Base-by-base conservation (phyloP, 2,113 vertebrate species). In the Indicator indicator region DNA sequence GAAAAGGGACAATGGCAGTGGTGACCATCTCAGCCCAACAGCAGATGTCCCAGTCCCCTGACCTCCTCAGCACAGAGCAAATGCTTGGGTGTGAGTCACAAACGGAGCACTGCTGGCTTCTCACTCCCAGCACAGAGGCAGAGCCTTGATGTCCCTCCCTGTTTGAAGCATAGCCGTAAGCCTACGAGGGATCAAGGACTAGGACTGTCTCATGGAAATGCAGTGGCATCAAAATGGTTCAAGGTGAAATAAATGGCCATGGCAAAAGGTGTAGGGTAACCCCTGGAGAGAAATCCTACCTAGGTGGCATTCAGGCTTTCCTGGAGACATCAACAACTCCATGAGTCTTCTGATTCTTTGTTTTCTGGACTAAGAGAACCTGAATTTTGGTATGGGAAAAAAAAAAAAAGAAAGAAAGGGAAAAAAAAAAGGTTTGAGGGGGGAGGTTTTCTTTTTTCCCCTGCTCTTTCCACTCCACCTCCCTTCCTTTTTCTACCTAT, bases 401-500 rank as follows among this genome's bases (percentile, higher is more conserved):
- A 16, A 33, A 83, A 36, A 7, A 16, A 28, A 58, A 55, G 6
- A 38, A 0, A 2, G n/a, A n/a, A n/a, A n/a, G n/a, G 17, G 10
- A 11, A 11, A 42, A 42, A 42, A 42, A 42, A 42, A 12, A 12
- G 42, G 42, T 36, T 36, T 11, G 11, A 11, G 7, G 1, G 6
- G 5, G 2, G 11, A 2, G 8, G 19, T 20, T 38, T 11, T 6
- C 40, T 12, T 3, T 9, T 28, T 42, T 23, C 19, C 15, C 5
- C 10, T n/a, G 2, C 6, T 58, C 4, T 23, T 59, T 4, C 64
- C 16, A 1, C 3, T 1, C 3, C 18, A 5, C 16, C 1, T 1
- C 9, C 3, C 1, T 3, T 30, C 54, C 7, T 3, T 54, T 73
- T 80, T 36, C 32, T 69, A 4, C 11, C 13, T 80, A 32, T 12